Conservation (phyloP, 1,140 invertebrate genomes). For the Yoshiicerus persimilis region DNA sequence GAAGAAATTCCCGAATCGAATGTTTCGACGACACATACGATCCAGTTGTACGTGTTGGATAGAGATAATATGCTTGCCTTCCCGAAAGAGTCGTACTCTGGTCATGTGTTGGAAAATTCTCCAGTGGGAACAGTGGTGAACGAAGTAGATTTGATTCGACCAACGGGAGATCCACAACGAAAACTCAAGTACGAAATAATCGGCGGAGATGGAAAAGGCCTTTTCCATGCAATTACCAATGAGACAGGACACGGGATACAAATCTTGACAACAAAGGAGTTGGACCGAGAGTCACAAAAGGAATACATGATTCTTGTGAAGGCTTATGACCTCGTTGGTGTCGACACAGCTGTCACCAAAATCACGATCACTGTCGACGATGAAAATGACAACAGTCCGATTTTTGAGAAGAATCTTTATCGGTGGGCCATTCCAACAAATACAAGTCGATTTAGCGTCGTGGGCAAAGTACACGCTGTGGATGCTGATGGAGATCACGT, state of each 20-base stretch:
- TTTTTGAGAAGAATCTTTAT: constrained; percentile 44
- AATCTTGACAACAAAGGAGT: constrained; percentile 68
- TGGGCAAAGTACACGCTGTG: constrained; percentile 77
- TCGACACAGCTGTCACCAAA: constrained; percentile 71
- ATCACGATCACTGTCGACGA: constrained; percentile 75
- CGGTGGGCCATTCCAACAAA: constrained; percentile 62
- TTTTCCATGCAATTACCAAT: constrained; percentile 70
- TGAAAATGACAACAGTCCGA: constrained; percentile 80
- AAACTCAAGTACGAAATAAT: constrained; percentile 76
- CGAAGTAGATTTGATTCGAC: constrained; percentile 57
- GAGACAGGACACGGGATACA: constrained; percentile 62
- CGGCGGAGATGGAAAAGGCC: constrained; percentile 67
- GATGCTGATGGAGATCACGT: constrained; percentile 86
- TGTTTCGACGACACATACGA: constrained; percentile 72
- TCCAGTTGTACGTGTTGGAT: constrained; percentile 80
- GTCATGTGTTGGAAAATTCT: constrained; percentile 70
- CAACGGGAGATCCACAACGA: constrained; percentile 55
- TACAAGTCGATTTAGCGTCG: constrained; percentile 67
- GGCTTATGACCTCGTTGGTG: constrained; percentile 70
- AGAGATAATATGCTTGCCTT: constrained; percentile 76
- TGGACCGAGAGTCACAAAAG: constrained; percentile 70
- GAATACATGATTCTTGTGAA: constrained; percentile 70
- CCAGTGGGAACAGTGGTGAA: constrained; percentile 68
- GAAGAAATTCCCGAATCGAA: constrained; percentile 71
- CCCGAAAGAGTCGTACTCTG: constrained; percentile 65